Base-by-base conservation (phyloP, 2,888 invertebrate species). In the Thymelicus lineola region DNA sequence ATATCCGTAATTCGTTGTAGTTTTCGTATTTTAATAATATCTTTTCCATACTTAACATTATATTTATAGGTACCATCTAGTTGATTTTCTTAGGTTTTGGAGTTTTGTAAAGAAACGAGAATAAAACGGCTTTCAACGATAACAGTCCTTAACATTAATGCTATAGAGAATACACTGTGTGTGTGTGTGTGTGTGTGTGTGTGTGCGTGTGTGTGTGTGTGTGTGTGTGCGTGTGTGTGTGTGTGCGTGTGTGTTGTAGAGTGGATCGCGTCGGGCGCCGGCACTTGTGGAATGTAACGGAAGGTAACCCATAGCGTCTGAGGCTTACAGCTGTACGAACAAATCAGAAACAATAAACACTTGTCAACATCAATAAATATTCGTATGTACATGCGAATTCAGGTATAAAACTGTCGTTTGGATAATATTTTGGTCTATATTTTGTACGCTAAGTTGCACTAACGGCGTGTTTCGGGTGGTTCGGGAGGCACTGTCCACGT, bases 401-500 rank as follows among this genome's bases (percentile, higher is more conserved):
- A 79, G 78, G 84, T 83, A 78, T 57, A 57, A 36, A 78, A 76
- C 80, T 78, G 81, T 80, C 83, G 89, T 90, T 90, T 89, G 89
- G 88, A 86, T 83, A 82, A 80, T 78, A 81, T 88, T 90, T 91
- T 93, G 92, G 92, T 93, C 91, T 92, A 84, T 86, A 87, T 85
- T 90, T 92, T 92, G 92, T 93, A 91, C 92, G 89, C 86, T 89
- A 82, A 78, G 88, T 91, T 91, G 90, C 85, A 89, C 88, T 91
- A 88, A 87, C 73, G 81, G 87, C 88, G 86, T 82, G 78, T 78
- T 77, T 66, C 72, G 72, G 82, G 81, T 83, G 78, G 80, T 77
- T 71, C 71, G 57, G 75, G 85, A 88, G 88, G 87, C 89, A 87
- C 89, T 84, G 86, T 71, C 66, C 65, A 64, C 45, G 50, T 73